Evolutionary conservation across 2,888 invertebrate genomes (phyloP).

Genomic region (Scelioninae gen. 2): DNA sequence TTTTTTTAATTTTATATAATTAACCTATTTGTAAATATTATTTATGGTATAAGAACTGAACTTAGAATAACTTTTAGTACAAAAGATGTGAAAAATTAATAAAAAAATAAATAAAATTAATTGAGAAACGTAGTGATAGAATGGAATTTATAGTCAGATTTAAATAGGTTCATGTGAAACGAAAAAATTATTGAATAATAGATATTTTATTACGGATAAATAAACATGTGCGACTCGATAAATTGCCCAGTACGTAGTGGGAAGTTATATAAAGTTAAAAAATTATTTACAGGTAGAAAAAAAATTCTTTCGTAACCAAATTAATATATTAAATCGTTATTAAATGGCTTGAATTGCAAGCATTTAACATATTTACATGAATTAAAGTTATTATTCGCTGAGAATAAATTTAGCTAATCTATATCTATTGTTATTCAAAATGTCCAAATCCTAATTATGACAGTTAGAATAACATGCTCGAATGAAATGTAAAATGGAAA

Average conservation of each 20-base stretch:
- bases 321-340: background rate
- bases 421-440: background rate
- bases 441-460: background rate
- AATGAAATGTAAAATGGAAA: background rate
- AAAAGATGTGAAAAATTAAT: too few relatives aligned
- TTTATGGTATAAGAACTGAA: too few relatives aligned
- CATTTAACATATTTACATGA: background rate
- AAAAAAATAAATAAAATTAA: too few relatives aligned
- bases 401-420: background rate
- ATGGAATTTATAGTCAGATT: too few relatives aligned
- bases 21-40: too few relatives aligned
- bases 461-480: background rate
- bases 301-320: background rate
- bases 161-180: too few relatives aligned
- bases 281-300: background rate
- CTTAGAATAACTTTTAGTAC: too few relatives aligned
- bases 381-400: background rate
- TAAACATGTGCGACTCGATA: too few relatives aligned
- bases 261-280: background rate
- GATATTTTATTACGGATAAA: too few relatives aligned
- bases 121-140: too few relatives aligned
- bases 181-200: too few relatives aligned
- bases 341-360: background rate
- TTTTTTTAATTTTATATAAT: too few relatives aligned
- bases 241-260: background rate